Conservation (phyloP, 2,888 invertebrate species). For the Miltochrista miniata region DNA sequence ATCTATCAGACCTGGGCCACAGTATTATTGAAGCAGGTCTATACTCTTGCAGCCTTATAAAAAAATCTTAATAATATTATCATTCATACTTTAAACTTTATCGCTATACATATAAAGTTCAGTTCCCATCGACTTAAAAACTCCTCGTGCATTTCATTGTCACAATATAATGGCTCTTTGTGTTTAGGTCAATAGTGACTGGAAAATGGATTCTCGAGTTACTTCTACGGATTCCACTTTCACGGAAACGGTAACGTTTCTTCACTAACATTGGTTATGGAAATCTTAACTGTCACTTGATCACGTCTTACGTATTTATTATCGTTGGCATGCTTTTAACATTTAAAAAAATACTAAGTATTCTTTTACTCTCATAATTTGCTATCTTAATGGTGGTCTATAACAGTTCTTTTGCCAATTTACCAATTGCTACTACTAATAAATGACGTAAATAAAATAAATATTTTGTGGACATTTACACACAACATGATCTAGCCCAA, state of each 20-base stretch:
- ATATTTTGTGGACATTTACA: no score
- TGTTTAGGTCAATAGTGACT: constrained; percentile 60
- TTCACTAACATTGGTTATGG: constrained; percentile 7
- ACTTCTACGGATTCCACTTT: constrained; percentile 58
- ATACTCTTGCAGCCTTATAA: no score
- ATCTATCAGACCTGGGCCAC: no score
- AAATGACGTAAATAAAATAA: no score
- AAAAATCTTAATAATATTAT: not conserved
- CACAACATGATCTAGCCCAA: no score
- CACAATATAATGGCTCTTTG: constrained; percentile 63
- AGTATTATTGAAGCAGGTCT: no score
- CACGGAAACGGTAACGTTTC: constrained; percentile 42
- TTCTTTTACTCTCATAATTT: no score
- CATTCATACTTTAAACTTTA: not conserved
- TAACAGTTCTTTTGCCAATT: no score
- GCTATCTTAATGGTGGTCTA: no score
- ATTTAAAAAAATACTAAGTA: not conserved
- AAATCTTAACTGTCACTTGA: constrained; percentile 3
- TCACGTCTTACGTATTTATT: not conserved
- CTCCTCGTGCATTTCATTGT: constrained; percentile 47
- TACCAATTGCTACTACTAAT: no score
- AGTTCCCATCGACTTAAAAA: constrained; percentile 31
- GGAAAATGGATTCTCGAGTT: constrained; percentile 57
- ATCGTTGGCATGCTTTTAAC: not conserved
- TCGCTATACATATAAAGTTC: constrained; percentile 13